These are phyloP conservation scores for Potorous gilbertii DNA, from an alignment of 2,797 vertebrate genomes.

Conservation along the genomic window DNA sequence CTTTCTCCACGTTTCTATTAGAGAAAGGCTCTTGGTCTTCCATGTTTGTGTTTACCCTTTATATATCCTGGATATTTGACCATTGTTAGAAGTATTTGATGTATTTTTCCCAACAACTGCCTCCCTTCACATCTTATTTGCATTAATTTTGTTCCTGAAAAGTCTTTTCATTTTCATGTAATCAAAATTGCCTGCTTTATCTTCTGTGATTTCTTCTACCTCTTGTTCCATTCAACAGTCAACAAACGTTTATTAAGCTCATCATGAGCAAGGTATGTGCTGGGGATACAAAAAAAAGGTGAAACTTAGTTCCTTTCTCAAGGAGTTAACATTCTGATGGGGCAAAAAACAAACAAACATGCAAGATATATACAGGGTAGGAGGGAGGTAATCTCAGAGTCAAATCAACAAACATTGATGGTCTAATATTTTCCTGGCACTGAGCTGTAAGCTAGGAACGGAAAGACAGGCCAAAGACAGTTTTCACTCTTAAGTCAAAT, in stretches of 20 bases:
- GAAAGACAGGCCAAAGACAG: background rate
- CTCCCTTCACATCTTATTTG: background rate
- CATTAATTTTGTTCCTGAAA: background rate
- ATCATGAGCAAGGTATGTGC: background rate
- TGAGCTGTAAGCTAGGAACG: background rate
- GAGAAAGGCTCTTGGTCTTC: background rate
- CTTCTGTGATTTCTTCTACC: background rate
- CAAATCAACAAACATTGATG: background rate
- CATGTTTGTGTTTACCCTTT: background rate
- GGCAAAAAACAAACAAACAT: background rate
- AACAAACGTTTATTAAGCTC: background rate
- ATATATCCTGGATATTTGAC: background rate
- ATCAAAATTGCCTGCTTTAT: background rate
- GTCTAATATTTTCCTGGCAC: background rate
- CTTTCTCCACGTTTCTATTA: background rate
- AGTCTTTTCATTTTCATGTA: background rate
- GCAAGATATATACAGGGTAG: background rate
- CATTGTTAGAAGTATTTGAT: background rate
- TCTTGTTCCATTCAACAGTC: background rate
- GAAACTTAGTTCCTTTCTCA: background rate
- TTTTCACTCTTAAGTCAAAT: background rate
- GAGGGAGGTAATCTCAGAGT: background rate
- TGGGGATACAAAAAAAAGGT: background rate
- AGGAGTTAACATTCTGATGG: background rate
- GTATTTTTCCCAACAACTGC: background rate